phyloP scores from a whole-genome alignment of 2,888 invertebrate species.

The Yponomeuta sedellus region DNA sequence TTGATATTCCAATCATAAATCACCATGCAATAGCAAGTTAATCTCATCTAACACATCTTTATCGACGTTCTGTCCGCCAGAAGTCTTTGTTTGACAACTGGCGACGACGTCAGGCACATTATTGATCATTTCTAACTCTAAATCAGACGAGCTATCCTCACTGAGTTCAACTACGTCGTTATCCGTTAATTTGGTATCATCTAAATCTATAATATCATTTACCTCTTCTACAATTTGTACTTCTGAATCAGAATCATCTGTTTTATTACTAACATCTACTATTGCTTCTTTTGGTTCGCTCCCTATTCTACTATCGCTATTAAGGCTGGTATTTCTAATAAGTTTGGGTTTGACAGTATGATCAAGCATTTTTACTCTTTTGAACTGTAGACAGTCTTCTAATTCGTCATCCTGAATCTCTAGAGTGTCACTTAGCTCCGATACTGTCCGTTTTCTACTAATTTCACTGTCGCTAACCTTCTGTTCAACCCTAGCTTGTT shows the following conservation, averaged over 20 bases:
- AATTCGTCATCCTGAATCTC: conserved; percentile 55
- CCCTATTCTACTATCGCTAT: conserved; percentile 24
- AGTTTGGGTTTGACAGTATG: conserved; percentile 52
- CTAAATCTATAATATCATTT: conserved; percentile 53
- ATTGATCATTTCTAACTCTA: conserved; percentile 47
- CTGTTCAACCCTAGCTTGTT: conserved; percentile 35
- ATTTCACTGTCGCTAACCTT: conserved; percentile 36
- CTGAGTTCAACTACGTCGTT: conserved; percentile 56
- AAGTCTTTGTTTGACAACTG: conserved; percentile 48
- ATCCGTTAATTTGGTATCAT: conserved; percentile 36
- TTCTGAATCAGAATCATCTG: conserved; percentile 57
- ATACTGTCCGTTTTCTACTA: conserved; percentile 56
- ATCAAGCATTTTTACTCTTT: conserved; percentile 53
- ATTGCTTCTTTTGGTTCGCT: conserved; percentile 34
- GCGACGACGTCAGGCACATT: conserved; percentile 67
- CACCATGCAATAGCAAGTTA: conserved; percentile 40
- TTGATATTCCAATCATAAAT: conserved; percentile 43
- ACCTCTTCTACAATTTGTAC: conserved; percentile 58
- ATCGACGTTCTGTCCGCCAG: conserved; percentile 34
- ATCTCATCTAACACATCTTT: conserved; percentile 45
- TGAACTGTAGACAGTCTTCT: conserved; percentile 59
- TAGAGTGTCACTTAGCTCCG: conserved; percentile 54
- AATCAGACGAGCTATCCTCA: conserved; percentile 48
- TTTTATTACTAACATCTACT: conserved; percentile 31
- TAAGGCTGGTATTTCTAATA: conserved; percentile 45